A percentile compares a stretch with the other conserved stretches of the same genome.
Evolutionary conservation across 2,797 vertebrate genomes (phyloP).

Genomic region (Girardinus metallicus): DNA sequence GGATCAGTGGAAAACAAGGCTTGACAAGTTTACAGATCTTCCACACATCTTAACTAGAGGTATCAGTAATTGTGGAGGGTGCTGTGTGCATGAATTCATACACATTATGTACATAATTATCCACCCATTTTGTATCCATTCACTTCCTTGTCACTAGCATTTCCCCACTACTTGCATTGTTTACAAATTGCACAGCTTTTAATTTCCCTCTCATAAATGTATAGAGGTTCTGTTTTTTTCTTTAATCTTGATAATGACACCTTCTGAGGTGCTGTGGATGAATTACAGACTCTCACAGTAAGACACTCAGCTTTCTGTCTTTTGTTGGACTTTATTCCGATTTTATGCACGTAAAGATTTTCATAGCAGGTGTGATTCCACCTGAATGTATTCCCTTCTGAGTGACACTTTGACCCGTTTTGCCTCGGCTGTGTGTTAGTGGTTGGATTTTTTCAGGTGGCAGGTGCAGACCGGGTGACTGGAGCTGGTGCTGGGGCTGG

Average conservation of each 20-base stretch:
- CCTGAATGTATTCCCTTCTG: background rate
- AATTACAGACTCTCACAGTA: conserved; percentile 16
- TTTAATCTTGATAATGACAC: background rate
- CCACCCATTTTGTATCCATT: background rate
- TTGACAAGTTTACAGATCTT: background rate
- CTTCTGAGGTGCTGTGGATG: background rate
- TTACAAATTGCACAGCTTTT: background rate
- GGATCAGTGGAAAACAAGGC: background rate
- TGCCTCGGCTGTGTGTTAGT: conserved; percentile 40
- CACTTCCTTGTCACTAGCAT: background rate
- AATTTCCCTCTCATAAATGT: background rate
- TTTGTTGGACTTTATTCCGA: conserved; percentile 13
- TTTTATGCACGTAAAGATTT: conserved; percentile 7
- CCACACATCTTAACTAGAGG: background rate
- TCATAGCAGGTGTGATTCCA: background rate
- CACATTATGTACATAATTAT: background rate
- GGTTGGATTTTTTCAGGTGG: conserved; percentile 77
- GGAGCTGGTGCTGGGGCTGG: conserved; percentile 55
- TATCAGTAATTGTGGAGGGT: background rate
- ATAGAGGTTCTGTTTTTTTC: background rate
- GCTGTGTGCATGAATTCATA: too few species aligned
- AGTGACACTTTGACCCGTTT: conserved; percentile 6
- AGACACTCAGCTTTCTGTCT: conserved; percentile 4
- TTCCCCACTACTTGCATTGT: background rate
- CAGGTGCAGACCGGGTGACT: conserved; percentile 79